A percentile compares a stretch with the other conserved stretches of the same genome.
phyloP scores from a whole-genome alignment of 2,888 invertebrate species.

The Linnaemya vulpina region DNA sequence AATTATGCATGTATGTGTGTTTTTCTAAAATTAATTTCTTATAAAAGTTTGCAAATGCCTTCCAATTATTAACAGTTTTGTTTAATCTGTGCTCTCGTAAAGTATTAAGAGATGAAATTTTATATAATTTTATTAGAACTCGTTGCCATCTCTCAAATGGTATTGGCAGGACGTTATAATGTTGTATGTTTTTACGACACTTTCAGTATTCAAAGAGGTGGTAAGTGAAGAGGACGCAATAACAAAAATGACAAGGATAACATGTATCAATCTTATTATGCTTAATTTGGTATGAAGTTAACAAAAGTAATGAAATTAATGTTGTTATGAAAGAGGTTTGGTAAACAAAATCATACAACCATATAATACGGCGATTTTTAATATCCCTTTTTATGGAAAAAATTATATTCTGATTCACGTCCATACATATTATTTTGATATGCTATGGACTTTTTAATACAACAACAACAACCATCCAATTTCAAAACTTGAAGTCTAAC shows the following conservation, averaged over 20 bases:
- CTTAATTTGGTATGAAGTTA: neutral
- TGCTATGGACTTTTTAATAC: too few relatives aligned
- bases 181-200: constrained; percentile 80
- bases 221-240: constrained; percentile 72
- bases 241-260: too few relatives aligned
- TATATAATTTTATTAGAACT: constrained; percentile 15
- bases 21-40: neutral
- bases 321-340: too few relatives aligned
- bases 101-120: constrained; percentile 32
- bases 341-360: too few relatives aligned
- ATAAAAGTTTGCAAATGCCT: constrained; percentile 22
- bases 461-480: too few relatives aligned
- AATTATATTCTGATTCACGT: too few relatives aligned
- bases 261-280: neutral
- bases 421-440: too few relatives aligned
- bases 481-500: too few relatives aligned
- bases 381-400: too few relatives aligned
- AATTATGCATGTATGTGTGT: too few relatives aligned
- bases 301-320: too few relatives aligned
- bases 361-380: too few relatives aligned
- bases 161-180: constrained; percentile 74
- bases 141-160: constrained; percentile 62
- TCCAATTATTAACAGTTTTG: neutral
- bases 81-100: neutral
- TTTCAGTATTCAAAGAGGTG: constrained; percentile 78